Base-by-base conservation (phyloP, 2,888 invertebrate genomes). In the Apamea anceps region DNA sequence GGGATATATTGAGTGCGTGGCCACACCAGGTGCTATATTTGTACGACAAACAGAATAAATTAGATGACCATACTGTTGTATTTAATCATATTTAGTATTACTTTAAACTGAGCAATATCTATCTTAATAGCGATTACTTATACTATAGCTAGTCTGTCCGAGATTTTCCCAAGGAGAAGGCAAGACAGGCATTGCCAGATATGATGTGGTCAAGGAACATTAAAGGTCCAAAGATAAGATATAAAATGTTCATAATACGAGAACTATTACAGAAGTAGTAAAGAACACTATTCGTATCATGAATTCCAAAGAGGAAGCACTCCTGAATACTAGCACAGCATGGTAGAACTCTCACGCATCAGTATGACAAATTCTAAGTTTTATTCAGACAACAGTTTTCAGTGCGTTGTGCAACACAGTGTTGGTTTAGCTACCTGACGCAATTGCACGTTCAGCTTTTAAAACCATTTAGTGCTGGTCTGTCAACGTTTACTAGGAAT, bases 381-480 rank as follows among this genome's bases (percentile, higher is more conserved):
- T 67, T 74, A 76, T 86, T 79, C n/a, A 37, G 65, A 75, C 63
- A 81, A 76, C 32, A 75, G 45, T 78, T 80, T 82, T 88, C 84
- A 84, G 81, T 74, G 51, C 72, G 73, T 90, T 90, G 81, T 86
- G 89, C 82, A 90, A 90, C 79, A 51, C 65, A 75, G 73, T 79
- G 79, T 87, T 84, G 74, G 85, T 88, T 87, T 89, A 85, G 87
- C 85, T 88, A 84, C 81, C 87, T 92, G 90, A 91, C 87, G 91
- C 88, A 93, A 93, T 81, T 80, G 72, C 72, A 75, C 84, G 73
- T 76, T 79, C 57, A 86, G 84, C 83, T 88, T 87, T 81, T 85
- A 85, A 89, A 91, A 91, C 86, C 87, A 86, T 89, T 91, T 87
- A 91, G 88, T 91, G 80, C 88, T 91, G 89, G 87, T 81, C 81